Conservation (phyloP, 1,140 invertebrate genomes). For the Drosophila nikananu region DNA sequence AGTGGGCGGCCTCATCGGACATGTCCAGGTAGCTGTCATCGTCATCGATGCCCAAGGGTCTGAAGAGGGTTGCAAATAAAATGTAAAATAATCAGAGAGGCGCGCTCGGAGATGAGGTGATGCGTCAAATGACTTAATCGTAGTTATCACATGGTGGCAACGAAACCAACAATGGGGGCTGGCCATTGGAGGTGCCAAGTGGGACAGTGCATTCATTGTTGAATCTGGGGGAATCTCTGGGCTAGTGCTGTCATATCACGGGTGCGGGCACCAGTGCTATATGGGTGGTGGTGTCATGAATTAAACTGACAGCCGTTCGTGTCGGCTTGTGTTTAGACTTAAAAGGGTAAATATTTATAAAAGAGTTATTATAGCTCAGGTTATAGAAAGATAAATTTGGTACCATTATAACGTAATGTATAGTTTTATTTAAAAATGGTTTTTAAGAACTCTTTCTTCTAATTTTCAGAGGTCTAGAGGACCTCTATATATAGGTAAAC, state of each 20-base stretch:
- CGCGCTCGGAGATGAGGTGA: constrained; percentile 44
- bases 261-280: constrained; percentile 19
- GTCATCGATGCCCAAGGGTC: constrained; percentile 89
- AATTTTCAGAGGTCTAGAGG: background rate
- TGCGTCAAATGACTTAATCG: constrained; percentile 75
- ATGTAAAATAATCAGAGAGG: constrained; percentile 3
- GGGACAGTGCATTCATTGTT: constrained; percentile 55
- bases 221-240: constrained; percentile 29
- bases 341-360: constrained; percentile 34
- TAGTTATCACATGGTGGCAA: constrained; percentile 64
- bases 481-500: constrained; percentile 10
- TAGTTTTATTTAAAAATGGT: no score
- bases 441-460: background rate
- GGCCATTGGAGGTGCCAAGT: constrained; percentile 58
- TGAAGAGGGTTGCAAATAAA: constrained; percentile 68
- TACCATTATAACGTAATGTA: background rate
- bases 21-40: constrained; percentile 89
- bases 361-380: no score
- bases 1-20: constrained; percentile 88
- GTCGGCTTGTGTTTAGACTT: constrained; percentile 24
- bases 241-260: constrained; percentile 36
- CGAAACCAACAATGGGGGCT: constrained; percentile 54
- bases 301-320: constrained; percentile 27
- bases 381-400: background rate
- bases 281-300: constrained; percentile 44